Conservation (phyloP, 1,140 invertebrate species). For the Asbolus verrucosus region DNA sequence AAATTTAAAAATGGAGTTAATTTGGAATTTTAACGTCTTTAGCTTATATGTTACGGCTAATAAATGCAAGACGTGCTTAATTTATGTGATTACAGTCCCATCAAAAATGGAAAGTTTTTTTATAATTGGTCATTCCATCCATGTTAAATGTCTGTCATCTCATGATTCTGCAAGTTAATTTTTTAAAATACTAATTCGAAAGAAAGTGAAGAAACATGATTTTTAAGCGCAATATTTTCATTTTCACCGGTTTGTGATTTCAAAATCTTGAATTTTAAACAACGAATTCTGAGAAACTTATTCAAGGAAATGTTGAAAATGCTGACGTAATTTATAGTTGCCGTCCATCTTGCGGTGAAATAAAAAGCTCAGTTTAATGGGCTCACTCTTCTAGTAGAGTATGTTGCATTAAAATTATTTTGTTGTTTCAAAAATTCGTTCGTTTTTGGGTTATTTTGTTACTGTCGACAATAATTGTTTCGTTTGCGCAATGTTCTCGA, state of each 20-base stretch:
- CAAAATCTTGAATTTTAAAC: slow-evolving; percentile 29
- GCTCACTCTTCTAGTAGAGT: too few species aligned
- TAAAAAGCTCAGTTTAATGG: too few species aligned
- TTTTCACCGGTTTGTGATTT: slow-evolving; percentile 1
- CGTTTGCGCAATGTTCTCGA: too few species aligned
- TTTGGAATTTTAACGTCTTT: slow-evolving; percentile 25
- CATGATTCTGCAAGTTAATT: not conserved
- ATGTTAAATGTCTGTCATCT: slow-evolving; percentile 22
- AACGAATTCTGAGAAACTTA: slow-evolving; percentile 18
- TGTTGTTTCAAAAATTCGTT: too few species aligned
- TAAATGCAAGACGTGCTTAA: slow-evolving; percentile 21
- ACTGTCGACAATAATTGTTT: too few species aligned
- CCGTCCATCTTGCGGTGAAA: too few species aligned
- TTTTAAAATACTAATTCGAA: slow-evolving; percentile 7
- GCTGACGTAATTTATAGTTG: slow-evolving; percentile 18
- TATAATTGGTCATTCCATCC: not conserved
- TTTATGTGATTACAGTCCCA: slow-evolving; percentile 41
- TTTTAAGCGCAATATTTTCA: slow-evolving; percentile 5
- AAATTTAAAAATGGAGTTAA: slow-evolving; percentile 22
- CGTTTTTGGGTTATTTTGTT: too few species aligned
- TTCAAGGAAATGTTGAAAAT: slow-evolving; percentile 31
- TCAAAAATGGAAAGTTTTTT: slow-evolving; percentile 38
- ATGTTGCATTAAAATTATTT: too few species aligned
- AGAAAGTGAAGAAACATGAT: slow-evolving; percentile 22
- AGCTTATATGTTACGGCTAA: slow-evolving; percentile 35